Conservation (phyloP, 2,888 invertebrate genomes). For the Meloe dianella region DNA sequence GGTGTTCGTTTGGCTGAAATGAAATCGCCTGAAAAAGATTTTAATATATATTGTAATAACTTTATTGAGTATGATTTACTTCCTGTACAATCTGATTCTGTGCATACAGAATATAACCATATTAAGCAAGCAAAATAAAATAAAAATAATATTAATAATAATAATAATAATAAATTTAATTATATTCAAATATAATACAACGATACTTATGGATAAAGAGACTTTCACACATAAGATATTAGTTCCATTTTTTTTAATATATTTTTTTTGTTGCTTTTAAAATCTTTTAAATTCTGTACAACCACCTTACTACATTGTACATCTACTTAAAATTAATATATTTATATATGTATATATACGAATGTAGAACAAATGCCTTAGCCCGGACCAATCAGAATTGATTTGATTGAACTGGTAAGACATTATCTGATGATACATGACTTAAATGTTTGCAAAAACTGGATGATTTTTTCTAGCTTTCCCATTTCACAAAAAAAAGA, state of each 20-base stretch:
- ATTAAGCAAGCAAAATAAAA: conserved; percentile 56
- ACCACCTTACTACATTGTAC: conserved; percentile 59
- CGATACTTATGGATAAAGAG: conserved; percentile 49
- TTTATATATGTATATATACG: too few relatives aligned
- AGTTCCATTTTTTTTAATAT: conserved; percentile 37
- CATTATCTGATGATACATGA: conserved; percentile 30
- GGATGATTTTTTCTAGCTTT: not conserved
- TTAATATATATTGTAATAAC: conserved; percentile 46
- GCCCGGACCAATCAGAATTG: conserved; percentile 15
- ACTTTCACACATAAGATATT: conserved; percentile 48
- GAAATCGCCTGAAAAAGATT: too few relatives aligned
- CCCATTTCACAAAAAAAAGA: conserved; percentile 28
- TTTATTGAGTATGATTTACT: conserved; percentile 58
- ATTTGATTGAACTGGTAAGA: conserved; percentile 17
- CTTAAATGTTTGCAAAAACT: conserved; percentile 18
- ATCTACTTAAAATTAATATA: conserved; percentile 50
- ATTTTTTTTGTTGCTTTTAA: conserved; percentile 27
- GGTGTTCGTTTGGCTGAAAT: not conserved
- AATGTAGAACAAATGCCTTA: conserved; percentile 31
- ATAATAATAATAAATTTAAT: conserved; percentile 51
- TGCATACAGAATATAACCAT: conserved; percentile 57
- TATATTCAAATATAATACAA: conserved; percentile 58
- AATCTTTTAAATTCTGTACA: conserved; percentile 55
- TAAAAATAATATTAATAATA: conserved; percentile 30
- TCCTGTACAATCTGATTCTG: conserved; percentile 59